Base-by-base conservation (phyloP, 2,888 invertebrate genomes). In the Plemyria rubiginata region DNA sequence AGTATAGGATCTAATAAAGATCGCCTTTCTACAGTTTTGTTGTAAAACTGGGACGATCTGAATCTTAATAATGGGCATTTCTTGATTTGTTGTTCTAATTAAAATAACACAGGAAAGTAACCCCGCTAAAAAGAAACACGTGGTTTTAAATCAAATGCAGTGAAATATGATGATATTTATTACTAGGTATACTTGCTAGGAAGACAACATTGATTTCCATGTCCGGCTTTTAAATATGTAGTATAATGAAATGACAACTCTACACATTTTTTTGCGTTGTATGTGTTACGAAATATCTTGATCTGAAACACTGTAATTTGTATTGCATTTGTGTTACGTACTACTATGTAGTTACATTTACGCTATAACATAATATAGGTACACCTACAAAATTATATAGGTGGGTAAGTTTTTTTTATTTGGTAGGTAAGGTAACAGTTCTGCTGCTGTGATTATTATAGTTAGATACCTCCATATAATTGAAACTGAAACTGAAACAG, bases 201-300 rank as follows among this genome's bases (percentile, higher is more conserved):
- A n/a, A 13, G 41, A 15, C 2, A 43, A 16, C 9, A 15, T 16
- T 16, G 0, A 15, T 43, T 16, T 9, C 9, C 16, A 43, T 9
- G 8, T 16, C 15, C 11, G 45, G 16, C 9, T 16, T 45, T 9
- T 38, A 8, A 11, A 38, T 38, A n/a, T n/a, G n/a, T n/a, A n/a
- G 12, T 28, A 28, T 48, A 6, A 0, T 12, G 16, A 40, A 52
- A 38, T 51, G 11, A 12, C 32, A 32, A 50, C 50, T 46, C 46
- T 46, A 46, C 8, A 11, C 36, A 8, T 6, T 32, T 4, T n/a
- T 32, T 9, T 38, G 12, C 11, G 13, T 29, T 7, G 13, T 13
- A 36, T 16, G 1, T 15, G 79, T 88, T 86, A 85, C 81, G 80
- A 82, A 87, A 87, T 81, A 71, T 72, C 74, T 77, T 70, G 72